Evolutionary conservation across 2,888 invertebrate species (phyloP).

Genomic region (Chironomus tentans): DNA sequence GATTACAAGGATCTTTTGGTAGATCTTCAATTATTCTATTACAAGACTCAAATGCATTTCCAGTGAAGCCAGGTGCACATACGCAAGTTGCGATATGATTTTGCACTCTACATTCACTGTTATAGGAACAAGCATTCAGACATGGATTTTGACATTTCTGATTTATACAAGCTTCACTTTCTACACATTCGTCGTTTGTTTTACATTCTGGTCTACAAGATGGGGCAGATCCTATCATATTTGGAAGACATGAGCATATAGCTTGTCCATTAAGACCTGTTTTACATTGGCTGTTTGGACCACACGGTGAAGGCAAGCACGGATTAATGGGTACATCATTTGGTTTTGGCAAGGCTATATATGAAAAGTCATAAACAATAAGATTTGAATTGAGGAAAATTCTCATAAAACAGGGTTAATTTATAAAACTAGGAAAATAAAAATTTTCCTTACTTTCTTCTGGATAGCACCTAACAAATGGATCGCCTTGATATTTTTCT

Average conservation of each 20-base stretch:
- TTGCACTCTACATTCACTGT: slow-evolving; percentile 54
- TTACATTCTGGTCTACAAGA: slow-evolving; percentile 72
- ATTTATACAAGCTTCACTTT: slow-evolving; percentile 61
- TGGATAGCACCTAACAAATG: slow-evolving; percentile 54
- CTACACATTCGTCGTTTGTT: slow-evolving; percentile 60
- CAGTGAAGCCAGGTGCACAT: slow-evolving; percentile 52
- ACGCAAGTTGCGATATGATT: slow-evolving; percentile 62
- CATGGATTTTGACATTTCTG: slow-evolving; percentile 64
- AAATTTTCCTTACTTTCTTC: slow-evolving; percentile 42
- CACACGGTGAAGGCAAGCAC: slow-evolving; percentile 50
- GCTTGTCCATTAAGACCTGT: slow-evolving; percentile 58
- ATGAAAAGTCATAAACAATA: not conserved
- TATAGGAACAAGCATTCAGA: slow-evolving; percentile 54
- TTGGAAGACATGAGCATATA: slow-evolving; percentile 63
- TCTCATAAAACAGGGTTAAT: too few species aligned
- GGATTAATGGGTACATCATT: slow-evolving; percentile 27
- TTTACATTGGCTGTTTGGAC: slow-evolving; percentile 64
- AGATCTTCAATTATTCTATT: slow-evolving; percentile 32
- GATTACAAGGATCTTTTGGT: slow-evolving; percentile 53
- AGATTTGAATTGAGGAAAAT: not conserved
- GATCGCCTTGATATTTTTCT: slow-evolving; percentile 53
- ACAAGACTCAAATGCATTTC: slow-evolving; percentile 54
- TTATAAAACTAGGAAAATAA: not conserved
- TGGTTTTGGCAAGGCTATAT: not conserved
- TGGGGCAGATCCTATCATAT: slow-evolving; percentile 64